Evolutionary conservation across 1,140 invertebrate species (phyloP).

Genomic region (Drosophila elegans): DNA sequence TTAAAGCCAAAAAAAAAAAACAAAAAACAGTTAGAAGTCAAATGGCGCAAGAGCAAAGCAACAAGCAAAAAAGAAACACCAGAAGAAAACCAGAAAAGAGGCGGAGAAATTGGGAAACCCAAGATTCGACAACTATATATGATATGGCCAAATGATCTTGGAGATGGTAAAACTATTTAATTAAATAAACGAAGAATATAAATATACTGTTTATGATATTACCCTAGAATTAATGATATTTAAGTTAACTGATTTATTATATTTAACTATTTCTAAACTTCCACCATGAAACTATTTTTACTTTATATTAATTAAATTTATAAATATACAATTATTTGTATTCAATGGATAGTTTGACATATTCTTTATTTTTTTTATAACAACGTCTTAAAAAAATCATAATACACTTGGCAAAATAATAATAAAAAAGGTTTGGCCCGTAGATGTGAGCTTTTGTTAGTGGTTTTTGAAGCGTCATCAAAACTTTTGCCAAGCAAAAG

Average conservation of each 20-base stretch:
- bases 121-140: background rate
- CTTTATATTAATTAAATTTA: too few species aligned
- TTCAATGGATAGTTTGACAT: too few species aligned
- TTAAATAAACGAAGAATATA: too few species aligned
- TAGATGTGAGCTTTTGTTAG: slow-evolving; percentile 47
- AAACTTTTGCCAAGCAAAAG: slow-evolving; percentile 55
- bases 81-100: slow-evolving; percentile 13
- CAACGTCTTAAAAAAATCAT: background rate
- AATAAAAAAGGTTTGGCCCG: background rate
- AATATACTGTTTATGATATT: too few species aligned
- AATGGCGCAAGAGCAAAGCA: slow-evolving; percentile 45
- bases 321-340: too few species aligned
- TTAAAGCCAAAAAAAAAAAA: slow-evolving; percentile 18
- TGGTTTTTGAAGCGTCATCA: slow-evolving; percentile 34
- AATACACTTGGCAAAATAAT: too few species aligned
- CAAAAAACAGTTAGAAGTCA: slow-evolving; percentile 74
- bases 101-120: slow-evolving; percentile 22
- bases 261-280: too few species aligned
- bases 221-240: too few species aligned
- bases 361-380: too few species aligned
- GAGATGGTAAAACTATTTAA: too few species aligned
- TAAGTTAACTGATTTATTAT: too few species aligned
- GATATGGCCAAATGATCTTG: background rate
- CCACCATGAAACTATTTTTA: too few species aligned
- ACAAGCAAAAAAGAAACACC: slow-evolving; percentile 13